A percentile compares a stretch with the other conserved stretches of the same genome.
phyloP scores from a whole-genome alignment of 1,140 invertebrate genomes.

The Brachionus asplanchnoidis region DNA sequence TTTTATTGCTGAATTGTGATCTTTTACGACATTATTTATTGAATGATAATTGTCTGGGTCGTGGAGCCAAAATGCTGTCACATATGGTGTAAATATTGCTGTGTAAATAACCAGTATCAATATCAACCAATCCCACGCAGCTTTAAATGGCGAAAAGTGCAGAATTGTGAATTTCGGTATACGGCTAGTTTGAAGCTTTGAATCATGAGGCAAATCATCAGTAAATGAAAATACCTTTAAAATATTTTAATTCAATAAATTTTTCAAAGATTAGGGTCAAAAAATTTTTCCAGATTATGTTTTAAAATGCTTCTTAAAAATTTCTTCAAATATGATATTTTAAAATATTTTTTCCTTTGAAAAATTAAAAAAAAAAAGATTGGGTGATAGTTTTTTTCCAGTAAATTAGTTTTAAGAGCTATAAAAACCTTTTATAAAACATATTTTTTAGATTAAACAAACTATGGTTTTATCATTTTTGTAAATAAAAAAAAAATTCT shows the following conservation, averaged over 20 bases:
- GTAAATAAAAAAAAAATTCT: too few relatives aligned
- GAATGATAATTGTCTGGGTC: neutral
- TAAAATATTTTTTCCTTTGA: too few relatives aligned
- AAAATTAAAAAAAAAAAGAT: too few relatives aligned
- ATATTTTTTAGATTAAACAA: too few relatives aligned
- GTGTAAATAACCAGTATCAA: constrained; percentile 95
- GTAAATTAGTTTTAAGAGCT: too few relatives aligned
- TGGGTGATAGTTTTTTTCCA: too few relatives aligned
- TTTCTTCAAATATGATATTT: too few relatives aligned
- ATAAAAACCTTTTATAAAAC: too few relatives aligned
- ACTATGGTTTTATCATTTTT: too few relatives aligned
- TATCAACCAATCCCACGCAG: constrained; percentile 92
- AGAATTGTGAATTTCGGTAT: constrained; percentile 35
- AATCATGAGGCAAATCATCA: neutral
- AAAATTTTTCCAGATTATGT: too few relatives aligned
- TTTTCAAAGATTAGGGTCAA: too few relatives aligned
- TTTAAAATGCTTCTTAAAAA: too few relatives aligned
- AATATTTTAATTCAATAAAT: neutral
- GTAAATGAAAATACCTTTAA: constrained; percentile 34
- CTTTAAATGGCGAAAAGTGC: constrained; percentile 42
- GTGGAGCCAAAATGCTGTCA: constrained; percentile 78
- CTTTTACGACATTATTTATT: neutral
- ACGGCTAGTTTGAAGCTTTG: constrained; percentile 15
- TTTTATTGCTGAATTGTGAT: neutral
- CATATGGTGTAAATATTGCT: constrained; percentile 96